Conservation (phyloP, 2,797 vertebrate species). For the Hirundo rustica region DNA sequence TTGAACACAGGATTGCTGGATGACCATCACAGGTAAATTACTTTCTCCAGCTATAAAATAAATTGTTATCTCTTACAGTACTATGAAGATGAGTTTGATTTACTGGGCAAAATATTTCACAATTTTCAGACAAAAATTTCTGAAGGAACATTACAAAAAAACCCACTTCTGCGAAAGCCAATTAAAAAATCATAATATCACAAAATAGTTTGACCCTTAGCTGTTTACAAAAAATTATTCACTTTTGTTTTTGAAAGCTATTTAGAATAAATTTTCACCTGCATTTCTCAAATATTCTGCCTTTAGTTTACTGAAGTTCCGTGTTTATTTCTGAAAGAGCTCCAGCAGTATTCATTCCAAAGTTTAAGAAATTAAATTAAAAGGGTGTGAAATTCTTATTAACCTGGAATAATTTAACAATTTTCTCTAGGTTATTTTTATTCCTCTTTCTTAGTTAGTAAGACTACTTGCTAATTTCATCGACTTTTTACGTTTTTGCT, state of each 20-base stretch:
- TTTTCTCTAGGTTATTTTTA: background rate
- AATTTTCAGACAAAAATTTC: background rate
- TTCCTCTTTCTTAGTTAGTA: conserved; percentile 11
- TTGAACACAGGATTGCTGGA: background rate
- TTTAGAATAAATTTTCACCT: background rate
- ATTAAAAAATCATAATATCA: background rate
- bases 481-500: background rate
- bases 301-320: background rate
- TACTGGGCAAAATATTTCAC: background rate
- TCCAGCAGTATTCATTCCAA: background rate
- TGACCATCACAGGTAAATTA: background rate
- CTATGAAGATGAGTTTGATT: background rate
- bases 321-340: background rate
- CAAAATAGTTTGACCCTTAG: background rate
- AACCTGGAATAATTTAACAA: background rate
- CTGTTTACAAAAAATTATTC: background rate
- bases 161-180: background rate
- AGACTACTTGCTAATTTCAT: conserved; percentile 7
- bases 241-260: background rate
- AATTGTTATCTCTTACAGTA: background rate
- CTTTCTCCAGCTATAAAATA: background rate
- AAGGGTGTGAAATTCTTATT: background rate
- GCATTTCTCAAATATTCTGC: background rate
- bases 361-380: background rate
- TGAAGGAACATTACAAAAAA: background rate